Percentiles rank a stretch among this genome's conserved stretches.
phyloP scores from a whole-genome alignment of 2,113 vertebrate genomes.

The Parus major region DNA sequence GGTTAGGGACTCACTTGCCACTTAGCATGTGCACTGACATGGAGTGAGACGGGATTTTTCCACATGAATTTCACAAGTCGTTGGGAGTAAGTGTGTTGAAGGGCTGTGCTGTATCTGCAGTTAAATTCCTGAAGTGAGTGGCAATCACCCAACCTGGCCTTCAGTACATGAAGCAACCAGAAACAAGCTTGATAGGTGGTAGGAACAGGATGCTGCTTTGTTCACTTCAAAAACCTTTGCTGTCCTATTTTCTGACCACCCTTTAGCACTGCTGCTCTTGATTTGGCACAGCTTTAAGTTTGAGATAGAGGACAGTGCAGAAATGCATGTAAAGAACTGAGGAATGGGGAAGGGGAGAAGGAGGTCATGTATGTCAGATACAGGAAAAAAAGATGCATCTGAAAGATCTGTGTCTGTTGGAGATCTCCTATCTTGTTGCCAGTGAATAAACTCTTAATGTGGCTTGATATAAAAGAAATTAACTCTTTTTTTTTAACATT shows the following conservation, averaged over 20 bases:
- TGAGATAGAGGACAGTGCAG: constrained; percentile 19
- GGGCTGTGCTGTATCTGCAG: background rate
- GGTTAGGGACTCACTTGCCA: background rate
- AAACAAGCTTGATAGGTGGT: constrained; percentile 12
- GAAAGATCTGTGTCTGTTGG: constrained; percentile 18
- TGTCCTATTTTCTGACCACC: constrained; percentile 58
- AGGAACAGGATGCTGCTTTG: constrained; percentile 36
- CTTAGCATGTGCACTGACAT: background rate
- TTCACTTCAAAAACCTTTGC: constrained; percentile 36
- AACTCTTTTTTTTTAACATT: background rate
- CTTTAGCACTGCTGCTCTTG: constrained; percentile 22
- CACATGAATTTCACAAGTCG: background rate
- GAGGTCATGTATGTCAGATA: background rate
- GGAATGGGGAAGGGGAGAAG: background rate
- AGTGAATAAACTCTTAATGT: background rate
- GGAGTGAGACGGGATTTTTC: background rate
- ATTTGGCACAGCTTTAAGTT: constrained; percentile 18
- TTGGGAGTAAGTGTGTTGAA: background rate
- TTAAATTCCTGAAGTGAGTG: background rate
- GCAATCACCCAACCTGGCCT: background rate
- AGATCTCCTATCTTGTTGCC: background rate
- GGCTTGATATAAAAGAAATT: background rate
- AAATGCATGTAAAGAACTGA: background rate
- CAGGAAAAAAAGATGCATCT: background rate
- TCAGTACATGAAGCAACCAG: background rate